Conservation (phyloP, 2,888 invertebrate genomes). For the Netelia fuscicornis region DNA sequence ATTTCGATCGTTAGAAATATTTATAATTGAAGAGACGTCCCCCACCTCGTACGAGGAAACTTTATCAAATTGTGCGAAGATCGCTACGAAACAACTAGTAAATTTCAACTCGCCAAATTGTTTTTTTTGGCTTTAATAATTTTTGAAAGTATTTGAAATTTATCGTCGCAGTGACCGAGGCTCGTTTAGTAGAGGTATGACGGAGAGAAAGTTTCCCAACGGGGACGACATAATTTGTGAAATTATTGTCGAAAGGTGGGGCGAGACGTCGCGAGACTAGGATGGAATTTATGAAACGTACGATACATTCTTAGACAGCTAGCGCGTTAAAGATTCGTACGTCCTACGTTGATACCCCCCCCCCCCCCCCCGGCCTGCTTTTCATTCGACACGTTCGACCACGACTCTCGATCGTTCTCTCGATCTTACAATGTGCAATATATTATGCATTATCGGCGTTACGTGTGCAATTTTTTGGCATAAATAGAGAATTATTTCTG, state of each 20-base stretch:
- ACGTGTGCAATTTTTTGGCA: background rate
- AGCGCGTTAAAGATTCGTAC: background rate
- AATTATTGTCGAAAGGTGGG: constrained; percentile 11
- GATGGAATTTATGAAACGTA: constrained; percentile 1
- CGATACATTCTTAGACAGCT: constrained; percentile 18
- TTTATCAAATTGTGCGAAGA: too few relatives aligned
- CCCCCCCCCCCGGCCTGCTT: background rate
- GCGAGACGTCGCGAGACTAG: background rate
- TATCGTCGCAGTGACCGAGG: too few relatives aligned
- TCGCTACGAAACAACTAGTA: too few relatives aligned
- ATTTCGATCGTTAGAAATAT: too few relatives aligned
- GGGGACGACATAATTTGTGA: background rate
- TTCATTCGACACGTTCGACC: background rate
- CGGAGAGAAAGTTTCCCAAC: background rate
- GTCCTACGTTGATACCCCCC: background rate
- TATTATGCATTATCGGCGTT: background rate
- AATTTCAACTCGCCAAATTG: too few relatives aligned
- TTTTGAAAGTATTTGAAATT: too few relatives aligned
- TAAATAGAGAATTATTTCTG: background rate
- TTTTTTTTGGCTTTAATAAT: too few relatives aligned
- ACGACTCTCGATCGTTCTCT: background rate
- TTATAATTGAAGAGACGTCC: too few relatives aligned
- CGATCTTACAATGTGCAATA: constrained; percentile 1
- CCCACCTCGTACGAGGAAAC: too few relatives aligned
- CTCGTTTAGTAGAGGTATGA: too few relatives aligned